Evolutionary conservation across 2,888 invertebrate genomes (phyloP), one percentile per base, ranked within the genome.

Genomic region (Chloroclysta siterata): DNA sequence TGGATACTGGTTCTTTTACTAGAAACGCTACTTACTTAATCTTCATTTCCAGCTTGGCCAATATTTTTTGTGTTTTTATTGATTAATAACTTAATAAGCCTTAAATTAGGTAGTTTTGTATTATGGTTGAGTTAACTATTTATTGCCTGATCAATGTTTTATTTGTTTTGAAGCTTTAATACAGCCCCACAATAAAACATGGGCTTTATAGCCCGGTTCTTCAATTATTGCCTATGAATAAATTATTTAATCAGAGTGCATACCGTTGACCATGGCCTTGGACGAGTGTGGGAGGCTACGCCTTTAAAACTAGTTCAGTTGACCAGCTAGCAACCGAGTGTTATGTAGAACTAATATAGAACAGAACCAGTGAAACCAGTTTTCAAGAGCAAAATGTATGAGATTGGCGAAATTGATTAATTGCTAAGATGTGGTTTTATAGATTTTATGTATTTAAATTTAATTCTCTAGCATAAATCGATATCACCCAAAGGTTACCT

Each of bases 251-350:
- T 60, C 53, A 46, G 53, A 72, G 69, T 76, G 79, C 72, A 78
- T 76, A 68, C 63, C 59, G 66, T 65, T 66, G 70, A 53, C 72
- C 66, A 50, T 54, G 57, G 57, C 78, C 76, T 79, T 79, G 72
- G 57, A 48, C 56, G 63, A 53, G 54, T 69, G 60, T 67, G 67
- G 70, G 63, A 67, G 65, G 48, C 55, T 50, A 66, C 71, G 66
- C 61, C 70, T 72, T 68, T 61, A 67, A 63, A 71, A 72, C 78
- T 72, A 78, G 76, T 76, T 72, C 72, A 75, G 65, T 69, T 67
- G 68, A 75, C 75, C 73, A 72, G 75, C 75, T 77, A 70, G 17
- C 53, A 48, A 29, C 53, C 59, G 42, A 52, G 71, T 53, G 52
- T 68, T 56, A 60, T 62, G 22, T 36, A n/a, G 29, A 46, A 56